Conservation (phyloP, 1,140 invertebrate genomes). For the Pseudobourletiella spinata region DNA sequence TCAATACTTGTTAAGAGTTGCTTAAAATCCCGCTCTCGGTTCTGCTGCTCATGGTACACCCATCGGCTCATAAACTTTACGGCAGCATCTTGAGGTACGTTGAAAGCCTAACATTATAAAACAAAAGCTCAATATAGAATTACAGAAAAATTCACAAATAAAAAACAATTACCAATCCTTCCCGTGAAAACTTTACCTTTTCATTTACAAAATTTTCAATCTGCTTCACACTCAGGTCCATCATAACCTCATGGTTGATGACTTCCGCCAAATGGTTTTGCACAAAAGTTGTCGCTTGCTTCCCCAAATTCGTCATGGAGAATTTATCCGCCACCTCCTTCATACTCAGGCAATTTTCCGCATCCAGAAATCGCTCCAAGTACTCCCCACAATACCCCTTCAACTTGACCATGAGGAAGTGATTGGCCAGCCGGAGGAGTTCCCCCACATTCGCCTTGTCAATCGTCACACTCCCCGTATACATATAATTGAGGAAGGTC, state of each 20-base stretch:
- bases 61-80: constrained; percentile 49
- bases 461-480: constrained; percentile 53
- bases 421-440: constrained; percentile 53
- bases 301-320: constrained; percentile 44
- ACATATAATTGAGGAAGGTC: constrained; percentile 56
- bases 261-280: constrained; percentile 47
- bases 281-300: constrained; percentile 44
- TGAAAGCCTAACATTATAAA: too few species aligned
- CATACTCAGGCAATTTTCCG: constrained; percentile 52
- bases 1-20: constrained; percentile 47
- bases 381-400: constrained; percentile 57
- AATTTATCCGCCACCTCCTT: constrained; percentile 49
- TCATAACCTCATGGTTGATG: constrained; percentile 42
- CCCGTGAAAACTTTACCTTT: too few species aligned
- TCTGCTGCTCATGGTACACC: constrained; percentile 44
- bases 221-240: constrained; percentile 45
- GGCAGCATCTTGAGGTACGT: constrained; percentile 37
- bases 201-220: constrained; percentile 45
- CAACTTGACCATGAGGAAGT: constrained; percentile 53
- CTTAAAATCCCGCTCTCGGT: constrained; percentile 46
- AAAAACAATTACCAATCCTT: too few species aligned
- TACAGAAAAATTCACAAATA: too few species aligned
- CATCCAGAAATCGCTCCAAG: constrained; percentile 51
- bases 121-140: constrained; percentile 33
- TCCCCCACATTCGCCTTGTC: constrained; percentile 54